phyloP scores from a whole-genome alignment of 92 coral and sea anemone genomes.

The Hydrozoanthus gracilis region DNA sequence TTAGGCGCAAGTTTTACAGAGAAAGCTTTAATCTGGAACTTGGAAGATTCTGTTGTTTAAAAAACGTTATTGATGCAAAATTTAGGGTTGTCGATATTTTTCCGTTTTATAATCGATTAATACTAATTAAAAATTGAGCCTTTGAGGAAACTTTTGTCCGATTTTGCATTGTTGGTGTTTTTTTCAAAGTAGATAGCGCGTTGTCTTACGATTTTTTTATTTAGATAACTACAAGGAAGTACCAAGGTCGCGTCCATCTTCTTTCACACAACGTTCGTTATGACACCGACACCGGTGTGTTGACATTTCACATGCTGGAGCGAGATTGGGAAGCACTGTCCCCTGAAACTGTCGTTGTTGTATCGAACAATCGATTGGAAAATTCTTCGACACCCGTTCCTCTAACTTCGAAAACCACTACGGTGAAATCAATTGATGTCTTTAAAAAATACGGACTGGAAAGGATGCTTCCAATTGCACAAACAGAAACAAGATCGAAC shows the following conservation, averaged over 20 bases:
- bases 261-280: conserved; percentile 31
- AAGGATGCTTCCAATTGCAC: background rate
- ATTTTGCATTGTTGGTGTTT: too few relatives aligned
- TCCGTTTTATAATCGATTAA: too few relatives aligned
- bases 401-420: background rate
- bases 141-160: too few relatives aligned
- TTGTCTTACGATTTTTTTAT: background rate
- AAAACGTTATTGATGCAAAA: too few relatives aligned
- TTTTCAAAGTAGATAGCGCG: too few relatives aligned
- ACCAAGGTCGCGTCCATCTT: conserved; percentile 19
- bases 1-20: too few relatives aligned
- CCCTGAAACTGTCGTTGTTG: background rate
- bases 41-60: too few relatives aligned
- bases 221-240: background rate
- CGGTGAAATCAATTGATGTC: background rate
- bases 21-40: too few relatives aligned
- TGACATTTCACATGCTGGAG: conserved; percentile 20
- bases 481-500: background rate
- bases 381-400: background rate
- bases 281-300: background rate
- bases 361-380: background rate
- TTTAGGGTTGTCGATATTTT: too few relatives aligned
- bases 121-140: too few relatives aligned
- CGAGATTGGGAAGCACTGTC: conserved; percentile 21
- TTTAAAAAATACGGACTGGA: conserved; percentile 16